Evolutionary conservation across 2,113 vertebrate species (phyloP), one percentile per base, ranked within the genome.

Genomic region (Rhinopomastus cyanomelas): DNA sequence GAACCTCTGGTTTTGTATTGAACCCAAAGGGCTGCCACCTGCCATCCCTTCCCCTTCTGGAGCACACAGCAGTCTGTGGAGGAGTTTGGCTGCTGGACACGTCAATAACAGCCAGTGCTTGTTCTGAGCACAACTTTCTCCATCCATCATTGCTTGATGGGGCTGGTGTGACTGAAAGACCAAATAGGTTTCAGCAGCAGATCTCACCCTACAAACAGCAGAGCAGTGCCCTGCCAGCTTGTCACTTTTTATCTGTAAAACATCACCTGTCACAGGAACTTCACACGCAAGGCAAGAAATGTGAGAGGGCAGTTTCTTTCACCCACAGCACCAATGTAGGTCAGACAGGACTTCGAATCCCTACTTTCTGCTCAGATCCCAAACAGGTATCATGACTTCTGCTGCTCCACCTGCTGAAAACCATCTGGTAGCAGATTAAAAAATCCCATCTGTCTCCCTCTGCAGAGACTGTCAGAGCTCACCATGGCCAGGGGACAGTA

Each of bases 251-350:
- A 29, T 23, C 85, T 61, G 19, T 17, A 62, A 72, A 93, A 46
- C 18, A 13, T 51, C 44, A 27, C 8, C 37, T 76, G 72, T 76
- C 55, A 59, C 53, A 42, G 55, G 64, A 78, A 51, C 59, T 69
- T 90, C 89, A 67, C 89, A 90, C 5, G 1, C 68, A 46, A 82
- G 64, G 42, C 42, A 46, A 82, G 77, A 79, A 88, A 88, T 2
- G 16, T 16, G 83, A 84, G 86, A 57, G 0, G 0, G 10, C 65
- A 26, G 12, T 52, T 87, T 84, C 42, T 42, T 25, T 72, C 57
- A 75, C 30, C 59, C 42, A 44, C 20, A 16, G 8, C 2, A 8
- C 25, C 3, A 16, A 25, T 32, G 56, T 13, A 62, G 32, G 11
- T 6, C 1, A 22, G 60, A 55, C 32, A 8, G 2, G 29, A 48